phyloP scores from a whole-genome alignment of 2,113 vertebrate species.

The Pao palembangensis region DNA sequence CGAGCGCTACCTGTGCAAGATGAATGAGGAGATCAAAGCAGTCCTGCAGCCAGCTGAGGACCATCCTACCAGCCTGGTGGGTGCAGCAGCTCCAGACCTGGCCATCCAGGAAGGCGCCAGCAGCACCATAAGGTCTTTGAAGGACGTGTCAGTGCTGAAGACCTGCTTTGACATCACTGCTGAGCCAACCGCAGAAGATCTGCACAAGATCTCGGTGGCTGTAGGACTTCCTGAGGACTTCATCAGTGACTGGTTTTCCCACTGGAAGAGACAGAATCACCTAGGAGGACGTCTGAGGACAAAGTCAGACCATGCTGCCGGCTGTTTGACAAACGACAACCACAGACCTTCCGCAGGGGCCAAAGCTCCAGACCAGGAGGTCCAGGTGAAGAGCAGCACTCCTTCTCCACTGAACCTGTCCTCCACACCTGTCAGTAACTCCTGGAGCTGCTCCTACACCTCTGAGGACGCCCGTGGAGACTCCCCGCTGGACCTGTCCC shows the following conservation, averaged over 20 bases:
- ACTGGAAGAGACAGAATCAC: slow-evolving; percentile 89
- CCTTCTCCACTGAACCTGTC: slow-evolving; percentile 98
- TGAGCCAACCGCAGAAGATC: slow-evolving; percentile 99
- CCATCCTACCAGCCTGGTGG: slow-evolving; percentile 77
- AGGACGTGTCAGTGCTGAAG: slow-evolving; percentile 99
- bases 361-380: slow-evolving; percentile 89
- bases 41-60: slow-evolving; percentile 90
- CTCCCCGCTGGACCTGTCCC: slow-evolving; percentile 95
- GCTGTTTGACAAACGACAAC: slow-evolving; percentile 83
- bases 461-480: slow-evolving; percentile 98
- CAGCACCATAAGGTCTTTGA: slow-evolving; percentile 90
- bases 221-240: slow-evolving; percentile 99
- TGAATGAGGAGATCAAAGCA: slow-evolving; percentile 99
- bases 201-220: slow-evolving; percentile 99
- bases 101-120: slow-evolving; percentile 83
- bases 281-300: slow-evolving; percentile 81
- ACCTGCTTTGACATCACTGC: slow-evolving; percentile 99
- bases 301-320: slow-evolving; percentile 80
- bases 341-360: slow-evolving; percentile 91
- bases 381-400: slow-evolving; percentile 97
- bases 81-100: slow-evolving; percentile 84
- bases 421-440: slow-evolving; percentile 98
- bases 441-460: slow-evolving; percentile 98
- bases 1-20: slow-evolving; percentile 98
- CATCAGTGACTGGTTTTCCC: slow-evolving; percentile 99